Percentiles rank a stretch among this genome's conserved stretches.
Conservation (phyloP, 2,888 invertebrate species). For the Sarcophaga rosellei region DNA sequence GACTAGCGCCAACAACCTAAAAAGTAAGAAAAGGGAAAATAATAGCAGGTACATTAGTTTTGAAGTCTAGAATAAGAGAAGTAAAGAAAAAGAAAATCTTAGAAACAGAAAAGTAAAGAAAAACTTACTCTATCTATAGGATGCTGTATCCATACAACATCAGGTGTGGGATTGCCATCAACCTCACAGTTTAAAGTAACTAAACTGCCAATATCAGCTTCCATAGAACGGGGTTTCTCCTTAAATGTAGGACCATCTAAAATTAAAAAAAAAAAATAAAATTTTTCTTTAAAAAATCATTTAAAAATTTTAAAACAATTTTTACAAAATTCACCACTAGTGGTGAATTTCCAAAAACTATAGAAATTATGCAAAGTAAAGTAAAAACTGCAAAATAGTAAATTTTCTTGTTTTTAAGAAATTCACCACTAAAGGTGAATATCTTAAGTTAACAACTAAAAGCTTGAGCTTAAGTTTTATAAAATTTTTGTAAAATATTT, state of each 20-base stretch:
- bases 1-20: conserved; percentile 87
- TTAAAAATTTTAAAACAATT: conserved; percentile 2
- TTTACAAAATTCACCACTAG: neutral
- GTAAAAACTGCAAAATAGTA: no score
- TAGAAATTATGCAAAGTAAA: no score
- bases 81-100: neutral
- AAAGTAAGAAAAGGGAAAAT: neutral
- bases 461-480: no score
- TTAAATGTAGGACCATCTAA: conserved; percentile 92
- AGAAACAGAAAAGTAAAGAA: neutral
- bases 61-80: neutral
- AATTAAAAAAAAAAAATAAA: conserved; percentile 49
- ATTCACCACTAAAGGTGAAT: no score
- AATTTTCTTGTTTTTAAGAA: no score
- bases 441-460: no score
- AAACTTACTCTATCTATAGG: conserved; percentile 86
- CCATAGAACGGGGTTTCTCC: conserved; percentile 88
- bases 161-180: conserved; percentile 94
- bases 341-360: neutral
- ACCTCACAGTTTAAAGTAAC: conserved; percentile 93
- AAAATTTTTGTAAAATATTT: neutral
- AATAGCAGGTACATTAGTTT: neutral
- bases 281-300: neutral
- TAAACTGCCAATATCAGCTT: conserved; percentile 90
- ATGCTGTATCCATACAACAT: conserved; percentile 94